Evolutionary conservation across 2,113 vertebrate genomes (phyloP).

Genomic region (Chitala chitala): DNA sequence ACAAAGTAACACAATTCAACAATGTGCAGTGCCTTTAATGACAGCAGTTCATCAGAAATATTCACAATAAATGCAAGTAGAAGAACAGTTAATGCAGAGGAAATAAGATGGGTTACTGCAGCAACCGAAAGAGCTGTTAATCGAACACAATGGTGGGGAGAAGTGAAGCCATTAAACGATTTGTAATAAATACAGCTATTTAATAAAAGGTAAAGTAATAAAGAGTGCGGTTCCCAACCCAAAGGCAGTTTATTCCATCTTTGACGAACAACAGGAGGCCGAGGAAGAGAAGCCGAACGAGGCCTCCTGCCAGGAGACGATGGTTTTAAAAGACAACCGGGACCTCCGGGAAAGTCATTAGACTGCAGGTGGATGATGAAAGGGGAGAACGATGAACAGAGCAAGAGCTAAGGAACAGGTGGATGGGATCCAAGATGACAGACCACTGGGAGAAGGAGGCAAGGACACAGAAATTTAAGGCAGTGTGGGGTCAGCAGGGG

Average conservation of each 20-base stretch:
- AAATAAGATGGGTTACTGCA: too few relatives aligned
- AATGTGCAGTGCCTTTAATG: background rate
- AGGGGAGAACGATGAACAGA: background rate
- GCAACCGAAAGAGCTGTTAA: background rate
- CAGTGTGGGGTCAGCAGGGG: background rate
- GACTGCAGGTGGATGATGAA: background rate
- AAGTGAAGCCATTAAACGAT: background rate
- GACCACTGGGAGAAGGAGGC: background rate
- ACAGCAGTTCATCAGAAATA: background rate
- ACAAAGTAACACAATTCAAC: background rate
- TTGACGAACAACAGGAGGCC: background rate
- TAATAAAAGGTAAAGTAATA: background rate
- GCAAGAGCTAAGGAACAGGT: background rate
- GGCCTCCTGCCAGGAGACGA: background rate
- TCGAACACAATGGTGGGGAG: background rate
- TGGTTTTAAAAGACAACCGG: background rate
- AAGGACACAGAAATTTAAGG: background rate
- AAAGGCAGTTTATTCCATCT: constrained; percentile 5
- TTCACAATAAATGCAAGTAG: background rate
- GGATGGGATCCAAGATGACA: background rate
- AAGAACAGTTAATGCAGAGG: too few relatives aligned
- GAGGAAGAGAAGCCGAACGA: background rate
- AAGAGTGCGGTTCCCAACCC: background rate
- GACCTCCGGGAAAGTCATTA: background rate
- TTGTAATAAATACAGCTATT: background rate